Percentiles rank a stretch among this genome's conserved stretches.
These are phyloP conservation scores for Melolontha melolontha DNA, from an alignment of 2,888 invertebrate genomes.

Conservation along the genomic window DNA sequence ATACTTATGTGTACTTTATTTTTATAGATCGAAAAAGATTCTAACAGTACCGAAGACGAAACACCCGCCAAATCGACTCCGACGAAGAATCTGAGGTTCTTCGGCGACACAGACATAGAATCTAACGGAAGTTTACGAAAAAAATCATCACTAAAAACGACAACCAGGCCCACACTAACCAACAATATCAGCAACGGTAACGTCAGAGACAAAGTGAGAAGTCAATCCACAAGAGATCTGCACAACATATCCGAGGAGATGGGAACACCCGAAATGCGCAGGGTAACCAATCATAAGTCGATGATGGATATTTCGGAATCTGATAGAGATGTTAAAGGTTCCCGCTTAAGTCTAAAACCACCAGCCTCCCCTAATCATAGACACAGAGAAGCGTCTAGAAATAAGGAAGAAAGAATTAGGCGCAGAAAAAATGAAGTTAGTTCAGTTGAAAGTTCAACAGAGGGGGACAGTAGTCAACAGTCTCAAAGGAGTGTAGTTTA, in stretches of 20 bases:
- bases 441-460: slow-evolving; percentile 76
- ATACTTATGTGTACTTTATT: too few species aligned
- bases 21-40: slow-evolving; percentile 61
- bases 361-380: slow-evolving; percentile 61
- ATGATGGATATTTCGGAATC: slow-evolving; percentile 59
- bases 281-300: slow-evolving; percentile 60
- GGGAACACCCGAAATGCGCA: slow-evolving; percentile 52
- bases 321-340: slow-evolving; percentile 57
- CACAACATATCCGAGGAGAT: slow-evolving; percentile 71
- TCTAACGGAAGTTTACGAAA: slow-evolving; percentile 71
- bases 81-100: slow-evolving; percentile 82
- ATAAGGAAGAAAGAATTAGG: slow-evolving; percentile 61
- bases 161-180: slow-evolving; percentile 38
- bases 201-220: slow-evolving; percentile 52
- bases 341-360: slow-evolving; percentile 60
- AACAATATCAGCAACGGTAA: slow-evolving; percentile 38
- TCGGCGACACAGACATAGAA: slow-evolving; percentile 86
- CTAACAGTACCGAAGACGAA: slow-evolving; percentile 72
- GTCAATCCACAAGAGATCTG: slow-evolving; percentile 66
- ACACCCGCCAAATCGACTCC: slow-evolving; percentile 64
- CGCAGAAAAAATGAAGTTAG: slow-evolving; percentile 68
- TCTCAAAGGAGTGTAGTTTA: slow-evolving; percentile 88
- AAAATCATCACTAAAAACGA: slow-evolving; percentile 52
- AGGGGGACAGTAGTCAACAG: slow-evolving; percentile 82
- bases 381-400: slow-evolving; percentile 63